Base-by-base conservation (phyloP, 2,888 invertebrate genomes). In the Lepeophtheirus nordmannii region DNA sequence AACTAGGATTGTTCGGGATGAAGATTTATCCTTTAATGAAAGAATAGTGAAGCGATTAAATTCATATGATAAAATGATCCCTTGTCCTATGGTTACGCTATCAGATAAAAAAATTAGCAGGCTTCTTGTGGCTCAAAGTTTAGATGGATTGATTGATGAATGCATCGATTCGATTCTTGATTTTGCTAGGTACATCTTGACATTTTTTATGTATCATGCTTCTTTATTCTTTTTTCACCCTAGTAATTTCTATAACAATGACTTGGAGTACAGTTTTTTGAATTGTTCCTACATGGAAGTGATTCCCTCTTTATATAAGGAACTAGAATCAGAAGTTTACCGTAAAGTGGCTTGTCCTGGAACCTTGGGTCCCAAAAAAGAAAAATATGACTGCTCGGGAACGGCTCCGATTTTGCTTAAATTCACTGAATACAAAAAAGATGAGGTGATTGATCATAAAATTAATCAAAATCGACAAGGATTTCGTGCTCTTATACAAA, bases 371-470 rank as follows among this genome's bases (percentile, higher is more conserved):
- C 61, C 61, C 2, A 61, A 61, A 17, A 37, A 37, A 7, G 23
- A 61, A 61, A 61, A 61, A 37, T 61, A 30, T 20, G 61, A 61
- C 22, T 61, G 61, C 39, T 22, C 61, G n/a, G 61, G 61, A 22
- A 30, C 61, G 11, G 61, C 61, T 2, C 23, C 61, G 1, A 61
- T 61, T 38, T 38, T 22, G 11, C 61, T 30, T 37, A 61, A 61
- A 38, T 61, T 61, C 9, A 30, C 37, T n/a, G 30, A 61, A 30
- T 22, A n/a, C 14, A 22, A 61, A 23, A 22, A 30, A 22, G 23
- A 23, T 30, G 38, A 37, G 11, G 14, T 38, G 1, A 38, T 61
- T 12, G 61, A 61, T n/a, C 38, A 30, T 11, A 61, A 61, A 17
- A 30, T 61, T n/a, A 61, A 30, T 12, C 14, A 11, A 22, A 22